Evolutionary conservation across 2,113 vertebrate genomes (phyloP), one percentile per base, ranked within the genome.

Genomic region (Hippocampus zosterae): DNA sequence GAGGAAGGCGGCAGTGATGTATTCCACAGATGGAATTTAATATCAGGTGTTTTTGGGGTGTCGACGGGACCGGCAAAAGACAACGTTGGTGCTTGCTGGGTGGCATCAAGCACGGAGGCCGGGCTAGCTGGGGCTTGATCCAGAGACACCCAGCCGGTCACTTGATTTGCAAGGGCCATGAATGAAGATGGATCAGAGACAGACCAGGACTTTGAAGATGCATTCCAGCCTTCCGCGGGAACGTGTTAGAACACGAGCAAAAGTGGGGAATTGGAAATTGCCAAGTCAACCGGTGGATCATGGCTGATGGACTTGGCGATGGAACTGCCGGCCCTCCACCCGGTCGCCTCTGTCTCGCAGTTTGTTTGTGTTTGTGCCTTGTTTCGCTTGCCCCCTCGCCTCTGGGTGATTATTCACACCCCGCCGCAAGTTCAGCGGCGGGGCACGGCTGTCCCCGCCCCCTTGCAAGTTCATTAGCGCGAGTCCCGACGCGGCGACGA

Each of bases 381-480:
- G 86, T 85, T 84, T 71, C 80, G 83, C 87, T 83, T 89, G 87
- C 81, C 81, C 84, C 85, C 85, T 89, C 73, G 85, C 85, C 88
- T 82, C 82, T 79, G 79, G 81, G 79, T 87, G 89, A 87, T 87
- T 82, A 85, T 89, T 91, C 90, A 89, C 90, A 91, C 90, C 83
- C 81, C 71, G 68, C 71, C 25, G 74, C 27, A 74, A 86, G 91
- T 91, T 93, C 91, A 91, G 71, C 84, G 85, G 60, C 69, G 21
- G 90, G 91, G 87, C 90, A 92, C 48, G 50, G 7, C 40, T 1
- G 29, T 72, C 67, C 65, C 70, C 19, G 72, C 80, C 79, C 75
- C 81, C n/a, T n/a, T 65, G 82, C 77, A 84, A 89, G 89, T 91
- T 92, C 90, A 92, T 91, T 89, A 90, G 85, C 86, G 67, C 50